phyloP scores from a whole-genome alignment of 2,113 vertebrate genomes.

The Colossoma macropomum region DNA sequence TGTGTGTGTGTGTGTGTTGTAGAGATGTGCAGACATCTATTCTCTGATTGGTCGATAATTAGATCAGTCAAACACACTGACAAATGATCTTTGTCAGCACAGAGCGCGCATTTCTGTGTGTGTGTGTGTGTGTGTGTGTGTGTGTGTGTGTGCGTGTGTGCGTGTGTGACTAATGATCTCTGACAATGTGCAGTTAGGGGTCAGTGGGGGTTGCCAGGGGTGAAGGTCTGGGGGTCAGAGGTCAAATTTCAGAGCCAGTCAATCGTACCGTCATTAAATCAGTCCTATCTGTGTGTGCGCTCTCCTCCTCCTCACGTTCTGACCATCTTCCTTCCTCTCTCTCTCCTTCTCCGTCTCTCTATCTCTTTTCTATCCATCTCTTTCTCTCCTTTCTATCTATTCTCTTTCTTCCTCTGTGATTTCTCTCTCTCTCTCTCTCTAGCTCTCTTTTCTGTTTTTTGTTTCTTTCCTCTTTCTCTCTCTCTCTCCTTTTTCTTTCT shows the following conservation, averaged over 20 bases:
- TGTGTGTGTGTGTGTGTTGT: conserved; percentile 4
- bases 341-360: conserved; percentile 8
- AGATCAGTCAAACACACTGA: conserved; percentile 26
- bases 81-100: conserved; percentile 33
- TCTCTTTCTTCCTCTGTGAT: no score
- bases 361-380: no score
- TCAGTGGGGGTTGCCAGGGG: conserved; percentile 69
- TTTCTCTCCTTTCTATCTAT: no score
- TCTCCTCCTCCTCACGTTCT: background rate
- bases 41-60: conserved; percentile 47
- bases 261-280: conserved; percentile 78
- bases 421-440: no score
- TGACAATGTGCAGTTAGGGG: conserved; percentile 66
- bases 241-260: conserved; percentile 72
- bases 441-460: no score
- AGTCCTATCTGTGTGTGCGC: conserved; percentile 18
- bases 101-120: conserved; percentile 45
- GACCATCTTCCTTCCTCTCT: background rate
- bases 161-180: conserved; percentile 75
- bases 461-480: background rate
- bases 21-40: conserved; percentile 59
- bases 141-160: conserved; percentile 38
- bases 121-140: conserved; percentile 33
- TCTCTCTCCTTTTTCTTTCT: background rate
- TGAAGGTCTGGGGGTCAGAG: conserved; percentile 70